A percentile compares a stretch with the other conserved stretches of the same genome.
These are phyloP conservation scores for Caenorhabditis inopinata DNA, from an alignment of 1,140 invertebrate genomes.

Conservation along the genomic window DNA sequence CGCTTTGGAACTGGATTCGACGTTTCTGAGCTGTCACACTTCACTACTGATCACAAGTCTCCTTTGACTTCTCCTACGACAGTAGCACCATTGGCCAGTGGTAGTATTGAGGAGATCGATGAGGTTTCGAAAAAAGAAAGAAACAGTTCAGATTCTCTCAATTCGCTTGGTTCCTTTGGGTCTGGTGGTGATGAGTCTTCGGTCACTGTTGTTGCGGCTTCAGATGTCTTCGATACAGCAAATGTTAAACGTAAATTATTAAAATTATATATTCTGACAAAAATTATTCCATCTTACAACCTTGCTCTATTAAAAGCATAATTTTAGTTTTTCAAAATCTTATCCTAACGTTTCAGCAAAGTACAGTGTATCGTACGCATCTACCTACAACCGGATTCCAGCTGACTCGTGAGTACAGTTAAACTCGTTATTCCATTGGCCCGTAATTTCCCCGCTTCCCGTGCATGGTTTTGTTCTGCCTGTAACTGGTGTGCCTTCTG, in stretches of 20 bases:
- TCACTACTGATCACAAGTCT: not conserved
- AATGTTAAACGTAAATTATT: not conserved
- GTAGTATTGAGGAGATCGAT: constrained; percentile 9
- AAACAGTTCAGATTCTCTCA: constrained; percentile 46
- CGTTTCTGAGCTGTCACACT: not conserved
- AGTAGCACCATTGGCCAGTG: not conserved
- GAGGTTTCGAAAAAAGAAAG: constrained; percentile 5
- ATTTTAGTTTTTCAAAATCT: constrained; percentile 9
- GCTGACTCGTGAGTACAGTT: constrained; percentile 52
- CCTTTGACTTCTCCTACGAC: not conserved
- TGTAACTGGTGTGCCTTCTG: not conserved
- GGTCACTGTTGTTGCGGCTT: not conserved
- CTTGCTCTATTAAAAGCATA: too few relatives aligned
- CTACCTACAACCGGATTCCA: constrained; percentile 53
- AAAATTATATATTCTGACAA: too few relatives aligned
- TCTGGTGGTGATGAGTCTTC: constrained; percentile 1
- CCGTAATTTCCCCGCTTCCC: not conserved
- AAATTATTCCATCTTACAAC: too few relatives aligned
- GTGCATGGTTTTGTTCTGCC: constrained; percentile 32
- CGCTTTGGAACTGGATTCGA: not conserved
- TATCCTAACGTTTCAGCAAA: constrained; percentile 49
- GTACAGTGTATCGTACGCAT: constrained; percentile 53
- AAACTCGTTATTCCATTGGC: not conserved
- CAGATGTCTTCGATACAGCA: not conserved
- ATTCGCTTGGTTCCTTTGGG: constrained; percentile 30